Evolutionary conservation across 2,797 vertebrate species (phyloP).

Genomic region (Liparis tanakae): DNA sequence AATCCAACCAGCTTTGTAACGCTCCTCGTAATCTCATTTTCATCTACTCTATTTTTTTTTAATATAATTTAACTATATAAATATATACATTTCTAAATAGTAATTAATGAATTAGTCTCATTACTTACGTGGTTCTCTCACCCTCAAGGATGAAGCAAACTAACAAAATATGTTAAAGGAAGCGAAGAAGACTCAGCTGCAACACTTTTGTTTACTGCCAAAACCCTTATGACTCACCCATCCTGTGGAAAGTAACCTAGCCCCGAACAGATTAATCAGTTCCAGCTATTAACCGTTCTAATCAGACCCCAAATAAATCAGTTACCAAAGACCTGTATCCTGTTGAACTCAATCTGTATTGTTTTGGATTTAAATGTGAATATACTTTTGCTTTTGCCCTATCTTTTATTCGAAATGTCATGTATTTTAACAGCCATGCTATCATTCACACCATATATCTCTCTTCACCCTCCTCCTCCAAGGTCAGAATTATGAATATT

Average conservation of each 20-base stretch:
- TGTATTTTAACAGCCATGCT: background rate
- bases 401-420: background rate
- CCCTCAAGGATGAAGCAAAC: background rate
- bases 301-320: background rate
- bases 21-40: background rate
- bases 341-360: background rate
- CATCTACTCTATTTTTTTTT: background rate
- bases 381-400: background rate
- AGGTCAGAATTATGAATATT: background rate
- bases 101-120: background rate
- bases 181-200: constrained; percentile 3
- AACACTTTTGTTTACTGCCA: constrained; percentile 6
- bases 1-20: background rate
- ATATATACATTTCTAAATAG: background rate
- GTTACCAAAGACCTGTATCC: background rate
- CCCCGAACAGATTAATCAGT: background rate
- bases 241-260: background rate
- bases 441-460: background rate
- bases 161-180: constrained; percentile 3
- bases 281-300: background rate
- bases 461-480: background rate
- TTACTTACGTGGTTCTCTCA: background rate
- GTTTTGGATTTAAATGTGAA: background rate
- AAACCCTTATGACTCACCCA: constrained; percentile 25
- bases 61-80: background rate